Conservation (phyloP, 2,888 invertebrate species). For the Argynnis bischoffii region DNA sequence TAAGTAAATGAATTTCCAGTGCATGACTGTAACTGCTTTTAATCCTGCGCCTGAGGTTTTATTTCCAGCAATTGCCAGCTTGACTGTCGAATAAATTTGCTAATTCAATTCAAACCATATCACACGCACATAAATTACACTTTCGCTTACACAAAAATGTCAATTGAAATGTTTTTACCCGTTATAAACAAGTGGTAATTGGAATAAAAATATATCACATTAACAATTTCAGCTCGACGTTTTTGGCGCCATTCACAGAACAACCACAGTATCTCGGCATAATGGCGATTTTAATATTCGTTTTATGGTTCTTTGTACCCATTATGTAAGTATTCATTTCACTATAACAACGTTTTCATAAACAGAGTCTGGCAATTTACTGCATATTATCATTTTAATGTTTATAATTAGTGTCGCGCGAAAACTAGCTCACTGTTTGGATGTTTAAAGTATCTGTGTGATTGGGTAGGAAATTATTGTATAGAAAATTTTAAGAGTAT, state of each 20-base stretch:
- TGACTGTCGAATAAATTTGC: not conserved
- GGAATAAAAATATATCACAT: conserved; percentile 43
- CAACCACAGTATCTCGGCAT: conserved; percentile 85
- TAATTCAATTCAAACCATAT: conserved; percentile 4
- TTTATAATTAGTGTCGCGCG: conserved; percentile 32
- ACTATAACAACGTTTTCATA: conserved; percentile 43
- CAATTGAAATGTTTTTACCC: conserved; percentile 21
- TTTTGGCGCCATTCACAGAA: conserved; percentile 83
- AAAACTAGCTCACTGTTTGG: conserved; percentile 27
- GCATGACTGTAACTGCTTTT: conserved; percentile 2
- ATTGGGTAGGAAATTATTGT: not conserved
- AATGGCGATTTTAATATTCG: conserved; percentile 83
- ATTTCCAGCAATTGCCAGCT: conserved; percentile 7
- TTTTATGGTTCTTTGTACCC: conserved; percentile 85
- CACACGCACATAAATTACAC: not conserved
- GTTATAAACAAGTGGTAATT: conserved; percentile 38
- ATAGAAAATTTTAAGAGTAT: not conserved
- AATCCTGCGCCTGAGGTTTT: conserved; percentile 16
- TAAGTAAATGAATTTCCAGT: conserved; percentile 9
- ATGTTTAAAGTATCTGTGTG: conserved; percentile 22
- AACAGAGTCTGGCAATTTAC: conserved; percentile 33
- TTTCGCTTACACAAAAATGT: conserved; percentile 8
- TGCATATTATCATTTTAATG: conserved; percentile 35
- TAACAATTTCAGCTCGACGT: conserved; percentile 74
- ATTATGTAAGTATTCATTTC: conserved; percentile 80